Evolutionary conservation across 2,888 invertebrate genomes (phyloP).

Genomic region (Anoncus sp.): DNA sequence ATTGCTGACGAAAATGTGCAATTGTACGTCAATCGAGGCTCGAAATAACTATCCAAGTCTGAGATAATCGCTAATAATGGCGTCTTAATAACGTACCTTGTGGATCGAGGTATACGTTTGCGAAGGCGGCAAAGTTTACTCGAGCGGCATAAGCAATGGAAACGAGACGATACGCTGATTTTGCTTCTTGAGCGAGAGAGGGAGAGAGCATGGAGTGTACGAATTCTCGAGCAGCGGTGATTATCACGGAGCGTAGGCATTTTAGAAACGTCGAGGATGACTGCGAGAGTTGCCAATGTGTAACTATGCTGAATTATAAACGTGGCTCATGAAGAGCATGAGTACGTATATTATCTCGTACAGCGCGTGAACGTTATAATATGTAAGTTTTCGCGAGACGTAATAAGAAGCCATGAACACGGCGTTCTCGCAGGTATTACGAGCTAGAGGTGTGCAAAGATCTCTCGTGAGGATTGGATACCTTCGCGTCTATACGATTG

Average conservation of each 20-base stretch:
- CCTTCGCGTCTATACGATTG: neutral
- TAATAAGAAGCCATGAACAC: constrained; percentile 45
- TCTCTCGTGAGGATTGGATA: constrained; percentile 29
- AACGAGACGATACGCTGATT: constrained; percentile 42
- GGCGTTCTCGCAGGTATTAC: constrained; percentile 38
- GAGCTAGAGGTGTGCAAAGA: constrained; percentile 37
- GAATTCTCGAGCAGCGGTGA: constrained; percentile 40
- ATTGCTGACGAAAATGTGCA: constrained; percentile 16
- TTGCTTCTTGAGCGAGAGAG: constrained; percentile 27
- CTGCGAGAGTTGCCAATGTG: constrained; percentile 23
- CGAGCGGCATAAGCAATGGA: constrained; percentile 46
- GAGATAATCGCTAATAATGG: constrained; percentile 35
- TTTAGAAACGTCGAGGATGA: constrained; percentile 40
- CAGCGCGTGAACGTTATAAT: constrained; percentile 30
- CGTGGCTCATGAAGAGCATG: neutral
- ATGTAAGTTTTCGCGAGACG: constrained; percentile 32
- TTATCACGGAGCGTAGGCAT: constrained; percentile 51
- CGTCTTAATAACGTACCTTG: constrained; percentile 47
- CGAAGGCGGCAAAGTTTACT: constrained; percentile 42
- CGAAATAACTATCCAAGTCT: constrained; percentile 26
- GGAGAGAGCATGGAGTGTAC: constrained; percentile 6
- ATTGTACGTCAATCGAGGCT: constrained; percentile 17
- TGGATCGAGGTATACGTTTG: constrained; percentile 20
- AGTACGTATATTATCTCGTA: constrained; percentile 43
- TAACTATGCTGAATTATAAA: constrained; percentile 12